Conservation (phyloP, 2,797 vertebrate genomes). For the Cetoscarus ocellatus region DNA sequence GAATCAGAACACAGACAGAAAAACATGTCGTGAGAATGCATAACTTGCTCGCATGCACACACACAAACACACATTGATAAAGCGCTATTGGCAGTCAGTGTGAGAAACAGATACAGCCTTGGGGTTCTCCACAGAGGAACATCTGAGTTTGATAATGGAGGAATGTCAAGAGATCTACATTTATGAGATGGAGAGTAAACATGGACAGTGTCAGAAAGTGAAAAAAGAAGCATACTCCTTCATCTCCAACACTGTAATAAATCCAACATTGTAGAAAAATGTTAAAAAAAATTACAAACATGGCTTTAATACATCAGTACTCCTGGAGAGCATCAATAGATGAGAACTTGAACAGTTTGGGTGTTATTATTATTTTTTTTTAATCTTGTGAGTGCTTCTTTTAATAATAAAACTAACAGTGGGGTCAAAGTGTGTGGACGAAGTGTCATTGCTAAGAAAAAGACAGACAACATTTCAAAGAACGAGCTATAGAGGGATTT, state of each 20-base stretch:
- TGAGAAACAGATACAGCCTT: constrained; percentile 39
- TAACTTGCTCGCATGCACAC: background rate
- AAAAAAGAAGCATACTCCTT: constrained; percentile 7
- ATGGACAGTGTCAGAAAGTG: constrained; percentile 33
- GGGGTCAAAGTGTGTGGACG: background rate
- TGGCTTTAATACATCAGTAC: constrained; percentile 10
- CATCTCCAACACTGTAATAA: background rate
- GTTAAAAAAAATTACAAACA: constrained; percentile 25
- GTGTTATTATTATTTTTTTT: background rate
- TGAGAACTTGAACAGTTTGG: background rate
- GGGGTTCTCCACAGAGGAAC: constrained; percentile 29
- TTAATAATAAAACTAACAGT: background rate
- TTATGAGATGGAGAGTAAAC: constrained; percentile 46
- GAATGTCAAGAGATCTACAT: constrained; percentile 61
- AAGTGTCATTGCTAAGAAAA: background rate
- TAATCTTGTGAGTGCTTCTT: no score
- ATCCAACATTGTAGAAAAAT: constrained; percentile 4
- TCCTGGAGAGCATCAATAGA: constrained; percentile 18
- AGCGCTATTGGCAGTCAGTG: constrained; percentile 8
- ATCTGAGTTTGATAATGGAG: constrained; percentile 64
- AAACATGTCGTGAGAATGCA: constrained; percentile 8
- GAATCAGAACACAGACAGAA: constrained; percentile 29
- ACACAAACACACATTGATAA: background rate
- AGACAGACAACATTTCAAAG: background rate
- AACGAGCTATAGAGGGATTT: no score